Percentiles rank a stretch among this genome's conserved stretches.
phyloP scores from a whole-genome alignment of 2,888 invertebrate species.

The Sinopyrophorus schimmeli region DNA sequence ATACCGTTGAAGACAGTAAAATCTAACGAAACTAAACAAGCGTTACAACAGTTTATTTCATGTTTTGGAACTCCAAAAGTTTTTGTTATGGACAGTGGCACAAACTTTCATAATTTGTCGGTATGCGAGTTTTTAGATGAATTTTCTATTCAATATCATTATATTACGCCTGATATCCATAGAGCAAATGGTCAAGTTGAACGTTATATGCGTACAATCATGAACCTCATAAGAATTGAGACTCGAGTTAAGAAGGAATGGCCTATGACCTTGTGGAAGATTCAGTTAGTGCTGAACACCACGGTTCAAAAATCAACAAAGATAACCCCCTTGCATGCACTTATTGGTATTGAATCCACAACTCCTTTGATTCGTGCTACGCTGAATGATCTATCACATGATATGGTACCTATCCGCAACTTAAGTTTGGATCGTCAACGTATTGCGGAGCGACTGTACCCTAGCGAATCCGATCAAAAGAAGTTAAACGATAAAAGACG shows the following conservation, averaged over 20 bases:
- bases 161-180: constrained; percentile 30
- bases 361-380: too few relatives aligned
- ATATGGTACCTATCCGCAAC: constrained; percentile 30
- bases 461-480: not conserved
- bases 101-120: constrained; percentile 22
- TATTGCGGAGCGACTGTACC: constrained; percentile 2
- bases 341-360: too few relatives aligned
- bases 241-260: constrained; percentile 8
- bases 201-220: constrained; percentile 31
- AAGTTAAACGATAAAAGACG: constrained; percentile 25
- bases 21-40: constrained; percentile 21
- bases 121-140: constrained; percentile 19
- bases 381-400: constrained; percentile 23
- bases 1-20: constrained; percentile 28
- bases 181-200: constrained; percentile 35
- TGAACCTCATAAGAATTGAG: constrained; percentile 16
- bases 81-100: constrained; percentile 21
- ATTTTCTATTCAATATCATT: constrained; percentile 27
- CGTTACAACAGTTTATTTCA: constrained; percentile 8
- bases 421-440: constrained; percentile 25
- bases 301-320: constrained; percentile 35
- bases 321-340: constrained; percentile 31
- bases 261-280: constrained; percentile 21
- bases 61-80: constrained; percentile 33
- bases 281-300: constrained; percentile 20